These are phyloP conservation scores for Genyomyrus donnyi DNA, from an alignment of 2,113 vertebrate genomes.

Conservation along the genomic window DNA sequence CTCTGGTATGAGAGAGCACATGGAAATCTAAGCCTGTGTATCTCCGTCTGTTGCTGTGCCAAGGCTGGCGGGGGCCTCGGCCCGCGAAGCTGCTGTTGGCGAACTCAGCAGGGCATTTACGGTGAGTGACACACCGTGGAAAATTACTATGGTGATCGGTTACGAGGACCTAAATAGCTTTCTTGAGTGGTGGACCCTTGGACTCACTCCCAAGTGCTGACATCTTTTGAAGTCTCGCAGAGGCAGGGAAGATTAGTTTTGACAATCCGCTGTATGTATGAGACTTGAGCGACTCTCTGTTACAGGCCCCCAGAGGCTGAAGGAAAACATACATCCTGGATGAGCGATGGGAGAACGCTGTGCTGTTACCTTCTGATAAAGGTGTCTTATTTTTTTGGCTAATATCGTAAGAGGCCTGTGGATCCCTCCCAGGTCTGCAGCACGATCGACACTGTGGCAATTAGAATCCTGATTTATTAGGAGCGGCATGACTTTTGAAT, in stretches of 20 bases:
- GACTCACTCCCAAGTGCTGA: slow-evolving; percentile 14
- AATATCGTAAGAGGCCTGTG: slow-evolving; percentile 17
- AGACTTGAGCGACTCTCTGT: slow-evolving; percentile 43
- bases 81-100: neutral
- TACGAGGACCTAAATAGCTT: slow-evolving; percentile 34
- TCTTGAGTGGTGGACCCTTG: slow-evolving; percentile 35
- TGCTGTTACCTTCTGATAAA: slow-evolving; percentile 32
- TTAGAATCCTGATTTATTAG: neutral
- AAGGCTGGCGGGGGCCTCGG: neutral
- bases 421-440: neutral
- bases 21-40: neutral
- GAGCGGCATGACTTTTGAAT: no score
- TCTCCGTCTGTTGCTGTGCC: neutral
- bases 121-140: slow-evolving; percentile 4
- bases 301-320: slow-evolving; percentile 31
- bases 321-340: slow-evolving; percentile 14
- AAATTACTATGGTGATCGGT: slow-evolving; percentile 21
- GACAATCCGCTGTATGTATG: slow-evolving; percentile 34
- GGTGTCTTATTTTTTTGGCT: slow-evolving; percentile 19
- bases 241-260: slow-evolving; percentile 32
- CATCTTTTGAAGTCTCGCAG: slow-evolving; percentile 36
- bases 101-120: neutral
- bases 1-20: neutral
- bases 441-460: neutral
- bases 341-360: slow-evolving; percentile 22